Evolutionary conservation across 2,888 invertebrate genomes (phyloP), one percentile per base, ranked within the genome.

Genomic region (Archips xylosteana): DNA sequence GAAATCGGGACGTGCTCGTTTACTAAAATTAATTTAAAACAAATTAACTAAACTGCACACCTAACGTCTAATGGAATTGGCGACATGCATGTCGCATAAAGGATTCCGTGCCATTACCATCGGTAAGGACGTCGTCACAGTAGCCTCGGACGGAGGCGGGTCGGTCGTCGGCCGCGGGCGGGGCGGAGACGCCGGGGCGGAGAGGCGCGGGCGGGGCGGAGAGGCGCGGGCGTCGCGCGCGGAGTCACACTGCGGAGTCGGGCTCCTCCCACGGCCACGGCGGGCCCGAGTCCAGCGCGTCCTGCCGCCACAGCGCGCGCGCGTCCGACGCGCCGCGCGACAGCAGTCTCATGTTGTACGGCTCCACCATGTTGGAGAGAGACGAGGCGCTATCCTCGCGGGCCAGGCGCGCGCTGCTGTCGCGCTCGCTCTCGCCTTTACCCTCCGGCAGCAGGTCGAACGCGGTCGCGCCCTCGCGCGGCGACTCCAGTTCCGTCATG

Each of bases 231-330:
- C 5, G n/a, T 13, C 66, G 32, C 54, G 8, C 66, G 32, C 54
- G 8, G 63, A 23, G 47, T 92, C 93, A 94, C 60, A 95, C 94
- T 70, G 92, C 89, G 5, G 93, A 93, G 86, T 94, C 94, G 32
- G 94, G 92, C 80, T 92, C 91, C 81, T 91, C 91, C 91, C 92
- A 92, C n/a, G 92, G 92, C 93, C 94, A 94, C 54, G 94, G 93
- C 83, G 94, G 92, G 79, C 82, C 89, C 70, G 91, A 75, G 84
- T 94, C 94, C 63, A 94, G 83, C 76, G 94, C 94, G 87, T 95
- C 92, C 86, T 95, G 94, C 1, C 94, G 89, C 94, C 94, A 95
- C 78, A 95, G 89, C 67, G 85, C 84, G 75, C 93, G 90, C 73
- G 85, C 79, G 75, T 92, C 92, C 51, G 87, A 82, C 60, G 87